Percentiles rank a stretch among this genome's conserved stretches.
Conservation (phyloP, 2,113 vertebrate genomes). For the Jacana jacana region DNA sequence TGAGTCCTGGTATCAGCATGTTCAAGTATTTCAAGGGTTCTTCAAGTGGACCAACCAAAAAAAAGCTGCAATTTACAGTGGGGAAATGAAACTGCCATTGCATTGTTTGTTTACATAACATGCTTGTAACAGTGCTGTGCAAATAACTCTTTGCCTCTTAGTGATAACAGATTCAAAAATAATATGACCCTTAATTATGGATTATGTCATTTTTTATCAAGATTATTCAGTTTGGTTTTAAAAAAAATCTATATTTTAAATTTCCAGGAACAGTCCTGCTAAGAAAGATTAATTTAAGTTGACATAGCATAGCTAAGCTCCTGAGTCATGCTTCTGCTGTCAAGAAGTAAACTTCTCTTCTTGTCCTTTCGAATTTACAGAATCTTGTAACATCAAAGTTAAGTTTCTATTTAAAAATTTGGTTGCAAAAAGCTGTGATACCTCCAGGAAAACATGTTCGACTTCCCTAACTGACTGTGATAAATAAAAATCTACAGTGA, state of each 20-base stretch:
- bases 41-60: not conserved
- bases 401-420: not conserved
- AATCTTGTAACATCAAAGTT: not conserved
- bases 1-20: not conserved
- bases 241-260: not conserved
- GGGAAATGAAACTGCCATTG: not conserved
- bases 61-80: not conserved
- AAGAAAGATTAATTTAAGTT: not conserved
- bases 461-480: not conserved
- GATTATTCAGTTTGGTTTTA: not conserved
- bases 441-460: not conserved
- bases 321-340: not conserved
- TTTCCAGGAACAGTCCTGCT: not conserved
- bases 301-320: not conserved
- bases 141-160: not conserved
- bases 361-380: not conserved
- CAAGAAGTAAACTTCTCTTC: not conserved
- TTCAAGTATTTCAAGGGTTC: not conserved
- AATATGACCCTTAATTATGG: not conserved
- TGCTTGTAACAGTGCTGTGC: not conserved
- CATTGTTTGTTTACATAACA: not conserved
- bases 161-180: not conserved
- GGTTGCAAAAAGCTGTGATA: not conserved
- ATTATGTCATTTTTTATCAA: not conserved
- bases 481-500: not conserved